These are phyloP conservation scores for Myiozetetes cayanensis DNA, from an alignment of 2,113 vertebrate genomes.

Conservation along the genomic window DNA sequence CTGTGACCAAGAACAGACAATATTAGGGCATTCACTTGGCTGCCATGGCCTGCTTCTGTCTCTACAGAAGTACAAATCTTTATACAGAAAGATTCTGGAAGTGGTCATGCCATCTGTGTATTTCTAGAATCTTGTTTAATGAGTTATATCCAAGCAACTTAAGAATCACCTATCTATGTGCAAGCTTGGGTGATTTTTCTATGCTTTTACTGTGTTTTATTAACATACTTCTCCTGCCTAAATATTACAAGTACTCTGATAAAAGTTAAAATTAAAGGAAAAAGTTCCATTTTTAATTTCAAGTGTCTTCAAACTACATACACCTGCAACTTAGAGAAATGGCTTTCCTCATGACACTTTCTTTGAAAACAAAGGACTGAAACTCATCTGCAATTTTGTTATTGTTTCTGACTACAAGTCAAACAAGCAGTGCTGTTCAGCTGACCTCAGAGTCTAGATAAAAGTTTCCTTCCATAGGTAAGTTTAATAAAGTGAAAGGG, in stretches of 20 bases:
- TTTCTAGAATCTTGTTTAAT: not conserved
- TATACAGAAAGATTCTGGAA: not conserved
- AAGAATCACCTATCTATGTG: not conserved
- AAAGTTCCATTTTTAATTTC: not conserved
- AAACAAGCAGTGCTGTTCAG: not conserved
- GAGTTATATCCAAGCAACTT: not conserved
- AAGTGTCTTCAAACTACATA: not conserved
- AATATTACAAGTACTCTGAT: not conserved
- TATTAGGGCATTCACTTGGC: not conserved
- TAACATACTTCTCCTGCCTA: not conserved
- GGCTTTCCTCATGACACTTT: not conserved
- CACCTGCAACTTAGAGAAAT: not conserved
- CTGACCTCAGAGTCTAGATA: not conserved
- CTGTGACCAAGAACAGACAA: not conserved
- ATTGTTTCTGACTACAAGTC: not conserved
- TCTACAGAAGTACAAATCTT: not conserved
- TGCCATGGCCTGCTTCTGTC: not conserved
- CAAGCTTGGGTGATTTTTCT: not conserved
- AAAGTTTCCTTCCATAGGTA: not conserved
- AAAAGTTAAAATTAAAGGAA: not conserved
- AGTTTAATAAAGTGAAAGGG: not conserved
- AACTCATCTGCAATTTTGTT: not conserved
- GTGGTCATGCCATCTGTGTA: not conserved
- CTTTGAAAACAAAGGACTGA: not conserved
- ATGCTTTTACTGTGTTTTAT: not conserved